These are phyloP conservation scores for Ciconia stormi DNA, from an alignment of 2,113 vertebrate species.

Conservation along the genomic window DNA sequence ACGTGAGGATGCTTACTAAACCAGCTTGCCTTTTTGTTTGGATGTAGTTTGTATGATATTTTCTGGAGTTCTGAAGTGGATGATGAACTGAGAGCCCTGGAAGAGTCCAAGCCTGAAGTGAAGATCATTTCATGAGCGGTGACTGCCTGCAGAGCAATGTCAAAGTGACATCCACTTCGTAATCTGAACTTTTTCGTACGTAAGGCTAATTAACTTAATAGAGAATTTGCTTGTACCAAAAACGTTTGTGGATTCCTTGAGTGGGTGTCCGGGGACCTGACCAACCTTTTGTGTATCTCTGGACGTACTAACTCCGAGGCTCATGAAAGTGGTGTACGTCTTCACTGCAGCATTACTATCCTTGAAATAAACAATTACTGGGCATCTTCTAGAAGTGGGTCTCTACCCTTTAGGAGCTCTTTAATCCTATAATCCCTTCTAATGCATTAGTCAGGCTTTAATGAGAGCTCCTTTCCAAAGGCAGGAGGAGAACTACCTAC, in stretches of 20 bases:
- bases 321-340: neutral
- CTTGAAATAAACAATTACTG: conserved; percentile 27
- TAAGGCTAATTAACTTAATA: conserved; percentile 43
- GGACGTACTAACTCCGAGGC: neutral
- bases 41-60: conserved; percentile 69
- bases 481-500: neutral
- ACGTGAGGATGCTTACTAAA: neutral
- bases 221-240: conserved; percentile 20
- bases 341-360: neutral
- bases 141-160: neutral
- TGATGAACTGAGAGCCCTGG: conserved; percentile 54
- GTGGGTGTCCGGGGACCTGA: neutral
- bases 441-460: neutral
- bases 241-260: neutral
- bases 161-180: neutral
- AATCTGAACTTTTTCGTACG: neutral
- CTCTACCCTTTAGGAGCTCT: conserved; percentile 15
- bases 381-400: conserved; percentile 5
- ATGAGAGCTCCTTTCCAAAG: neutral
- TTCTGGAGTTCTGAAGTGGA: conserved; percentile 60
- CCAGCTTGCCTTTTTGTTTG: neutral
- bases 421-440: conserved; percentile 30
- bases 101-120: conserved; percentile 58
- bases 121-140: conserved; percentile 67
- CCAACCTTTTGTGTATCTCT: neutral